Base-by-base conservation (phyloP, 2,797 vertebrate genomes). In the Steatocranus sp. region DNA sequence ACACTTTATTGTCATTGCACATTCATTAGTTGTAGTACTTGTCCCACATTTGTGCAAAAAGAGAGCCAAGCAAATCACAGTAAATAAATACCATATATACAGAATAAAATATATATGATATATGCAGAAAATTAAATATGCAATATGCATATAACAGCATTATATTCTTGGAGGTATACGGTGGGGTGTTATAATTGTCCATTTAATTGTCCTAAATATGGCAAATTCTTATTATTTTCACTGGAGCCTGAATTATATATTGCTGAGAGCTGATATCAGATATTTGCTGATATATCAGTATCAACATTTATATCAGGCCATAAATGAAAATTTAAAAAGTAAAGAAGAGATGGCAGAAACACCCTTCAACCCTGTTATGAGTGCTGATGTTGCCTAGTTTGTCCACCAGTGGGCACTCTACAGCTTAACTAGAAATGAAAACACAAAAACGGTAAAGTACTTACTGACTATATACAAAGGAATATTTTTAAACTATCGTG, bases 71-170 rank as follows among this genome's bases (percentile, higher is more conserved):
- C 17, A 61, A 1, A 61, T 34, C 4, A n/a, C 11, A 36, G 56
- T 61, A 61, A 61, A 61, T 61, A 61, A 36, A 36, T 61, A 36
- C 10, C 32, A 61, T 61, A n/a, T 61, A 5, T 20, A n/a, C 56
- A 20, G 18, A 61, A 61, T 61, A 61, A 61, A 61, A 61, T 61
- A 36, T 36, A 61, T 36, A 61, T 12, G 17, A 12, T 34, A 36
- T 36, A 11, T n/a, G 56, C 11, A 61, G 56, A 61, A n/a, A 34
- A 61, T 3, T n/a, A 11, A n/a, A 61, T 36, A 61, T 36, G 18
- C 56, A 61, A 61, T 36, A 36, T 61, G 6, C 25, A 1, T 7
- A 30, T 46, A 73, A 48, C 10, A 8, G 17, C 41, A 30, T 30
- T 73, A 30, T 30, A 73, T 73, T 73, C 48, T 73, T n/a, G 17